Evolutionary conservation across 2,113 vertebrate species (phyloP).

Genomic region (Bubalus kerabau): DNA sequence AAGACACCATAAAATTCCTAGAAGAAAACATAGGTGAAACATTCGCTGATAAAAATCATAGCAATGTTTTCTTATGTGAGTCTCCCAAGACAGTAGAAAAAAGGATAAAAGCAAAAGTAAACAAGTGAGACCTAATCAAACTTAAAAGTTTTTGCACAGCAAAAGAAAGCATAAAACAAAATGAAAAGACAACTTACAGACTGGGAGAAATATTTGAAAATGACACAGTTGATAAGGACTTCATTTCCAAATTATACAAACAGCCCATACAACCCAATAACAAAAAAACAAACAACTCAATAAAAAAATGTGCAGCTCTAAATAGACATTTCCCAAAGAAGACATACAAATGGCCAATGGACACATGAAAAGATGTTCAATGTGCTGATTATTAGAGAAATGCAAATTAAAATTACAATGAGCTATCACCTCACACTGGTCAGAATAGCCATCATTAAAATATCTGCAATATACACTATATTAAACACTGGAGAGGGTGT

Average conservation of each 20-base stretch:
- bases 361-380: not conserved
- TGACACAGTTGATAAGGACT: not conserved
- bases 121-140: not conserved
- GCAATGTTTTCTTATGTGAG: not conserved
- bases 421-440: not conserved
- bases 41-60: not conserved
- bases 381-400: not conserved
- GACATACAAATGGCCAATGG: not conserved
- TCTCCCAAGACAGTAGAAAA: not conserved
- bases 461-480: not conserved
- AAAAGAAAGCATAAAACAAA: not conserved
- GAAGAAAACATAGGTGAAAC: not conserved
- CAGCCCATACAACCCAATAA: not conserved
- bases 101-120: not conserved
- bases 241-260: not conserved
- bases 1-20: not conserved
- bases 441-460: not conserved
- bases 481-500: not conserved
- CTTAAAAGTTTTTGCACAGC: not conserved
- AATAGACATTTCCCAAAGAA: not conserved
- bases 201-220: not conserved
- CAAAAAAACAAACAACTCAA: not conserved
- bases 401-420: not conserved
- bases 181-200: not conserved
- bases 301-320: not conserved